A percentile compares a stretch with the other conserved stretches of the same genome.
Evolutionary conservation across 2,113 vertebrate genomes (phyloP).

Genomic region (Zapus hudsonius): DNA sequence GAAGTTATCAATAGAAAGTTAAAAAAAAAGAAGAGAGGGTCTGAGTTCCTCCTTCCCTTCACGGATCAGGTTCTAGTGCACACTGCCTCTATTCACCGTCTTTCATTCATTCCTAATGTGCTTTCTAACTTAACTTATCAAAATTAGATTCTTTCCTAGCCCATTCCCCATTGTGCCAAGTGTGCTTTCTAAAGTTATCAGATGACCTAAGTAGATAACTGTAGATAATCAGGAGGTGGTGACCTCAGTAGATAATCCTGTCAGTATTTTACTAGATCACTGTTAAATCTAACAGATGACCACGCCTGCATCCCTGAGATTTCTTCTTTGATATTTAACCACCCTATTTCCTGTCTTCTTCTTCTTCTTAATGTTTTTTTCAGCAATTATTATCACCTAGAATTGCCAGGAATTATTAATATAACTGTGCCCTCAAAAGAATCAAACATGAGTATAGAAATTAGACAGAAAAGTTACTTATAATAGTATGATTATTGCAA

Average conservation of each 20-base stretch:
- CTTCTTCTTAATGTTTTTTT: not conserved
- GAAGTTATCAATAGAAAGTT: too few species aligned
- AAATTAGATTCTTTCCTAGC: not conserved
- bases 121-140: not conserved
- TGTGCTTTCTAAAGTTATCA: not conserved
- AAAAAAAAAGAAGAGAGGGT: not conserved
- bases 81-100: not conserved
- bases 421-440: not conserved
- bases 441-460: not conserved
- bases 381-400: not conserved
- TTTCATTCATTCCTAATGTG: not conserved
- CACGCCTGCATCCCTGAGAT: not conserved
- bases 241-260: not conserved
- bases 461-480: not conserved
- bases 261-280: not conserved
- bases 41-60: not conserved
- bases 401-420: not conserved
- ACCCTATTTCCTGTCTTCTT: not conserved
- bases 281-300: not conserved
- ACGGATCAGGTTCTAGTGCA: not conserved
- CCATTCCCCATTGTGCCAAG: not conserved
- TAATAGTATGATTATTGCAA: not conserved
- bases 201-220: not conserved
- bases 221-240: too few species aligned
- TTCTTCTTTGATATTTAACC: conserved; percentile 18